Base-by-base conservation (phyloP, 2,113 vertebrate species). In the Archilochus colubris region DNA sequence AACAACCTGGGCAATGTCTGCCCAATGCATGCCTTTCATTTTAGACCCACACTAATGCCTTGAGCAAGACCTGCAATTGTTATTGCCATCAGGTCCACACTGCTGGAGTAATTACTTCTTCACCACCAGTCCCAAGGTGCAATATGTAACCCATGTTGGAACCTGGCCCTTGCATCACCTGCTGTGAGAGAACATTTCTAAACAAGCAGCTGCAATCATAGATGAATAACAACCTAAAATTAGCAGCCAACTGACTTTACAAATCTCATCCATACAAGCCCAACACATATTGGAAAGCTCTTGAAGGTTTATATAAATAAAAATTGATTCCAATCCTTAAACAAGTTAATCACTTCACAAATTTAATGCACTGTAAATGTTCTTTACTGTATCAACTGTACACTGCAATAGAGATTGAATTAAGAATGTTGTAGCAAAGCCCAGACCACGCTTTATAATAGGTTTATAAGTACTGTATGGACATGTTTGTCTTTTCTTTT, bases 401-500 rank as follows among this genome's bases (percentile, higher is more conserved):
- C 12, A 33, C 27, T 51, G 82, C 25, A 18, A 69, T 7, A 18
- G 68, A 93, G 62, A 95, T 93, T 95, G 92, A 97, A 96, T 93
- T 86, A 93, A 79, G 94, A 95, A 4, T 40, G 70, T 54, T 91
- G 91, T 59, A 19, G 16, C 88, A 86, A 95, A 95, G 90, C 40
- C 16, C 22, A 93, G 87, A 55, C 59, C 75, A 73, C 63, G 68
- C 74, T 97, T 97, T 96, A 76, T 86, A 97, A 95, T 43, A 97
- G 97, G 98, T 98, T 98, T 97, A 95, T 94, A 98, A 96, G 96
- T 89, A 86, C 67, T 84, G 78, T 68, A 91, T 88, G 85, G 96
- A 96, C 94, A 96, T 96, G 97, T 97, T 97, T 97, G 96, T 96
- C 96, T 96, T 96, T 95, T 95, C 91, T 81, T 92, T 94, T 94